These are phyloP conservation scores for Leptopterna dolabrata DNA, from an alignment of 2,888 invertebrate species.

Conservation along the genomic window DNA sequence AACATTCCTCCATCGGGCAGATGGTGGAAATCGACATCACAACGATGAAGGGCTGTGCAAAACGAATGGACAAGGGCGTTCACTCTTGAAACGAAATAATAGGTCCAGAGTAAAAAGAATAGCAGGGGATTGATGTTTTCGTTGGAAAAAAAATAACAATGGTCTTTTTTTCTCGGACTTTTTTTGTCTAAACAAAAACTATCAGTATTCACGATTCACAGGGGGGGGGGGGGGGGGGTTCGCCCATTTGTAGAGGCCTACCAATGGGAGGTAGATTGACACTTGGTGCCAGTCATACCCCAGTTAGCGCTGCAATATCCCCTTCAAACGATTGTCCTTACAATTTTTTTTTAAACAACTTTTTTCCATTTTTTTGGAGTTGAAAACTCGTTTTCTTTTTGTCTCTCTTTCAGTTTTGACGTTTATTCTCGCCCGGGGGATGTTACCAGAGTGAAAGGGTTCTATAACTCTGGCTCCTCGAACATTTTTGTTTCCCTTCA, in stretches of 20 bases:
- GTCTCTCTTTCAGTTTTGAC: slow-evolving; percentile 30
- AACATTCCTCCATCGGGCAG: no score
- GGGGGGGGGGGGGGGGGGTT: background rate
- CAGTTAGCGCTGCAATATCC: slow-evolving; percentile 41
- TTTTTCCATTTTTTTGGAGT: slow-evolving; percentile 10
- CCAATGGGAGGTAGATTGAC: slow-evolving; percentile 37
- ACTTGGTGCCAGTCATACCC: slow-evolving; percentile 2
- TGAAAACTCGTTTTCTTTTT: slow-evolving; percentile 12
- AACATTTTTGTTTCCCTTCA: no score
- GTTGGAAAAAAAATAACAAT: background rate
- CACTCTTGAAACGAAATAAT: background rate
- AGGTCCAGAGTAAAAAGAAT: background rate
- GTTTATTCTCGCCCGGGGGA: slow-evolving; percentile 36
- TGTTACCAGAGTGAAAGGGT: background rate
- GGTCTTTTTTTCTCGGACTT: background rate
- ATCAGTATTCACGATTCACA: background rate
- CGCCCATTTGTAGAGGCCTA: background rate
- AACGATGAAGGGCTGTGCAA: background rate
- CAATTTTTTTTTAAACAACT: background rate
- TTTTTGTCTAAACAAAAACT: slow-evolving; percentile 38
- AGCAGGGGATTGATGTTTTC: background rate
- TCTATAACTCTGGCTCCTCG: background rate
- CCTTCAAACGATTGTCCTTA: slow-evolving; percentile 30
- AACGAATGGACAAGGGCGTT: background rate
- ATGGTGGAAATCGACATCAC: no score